Conservation (phyloP, 2,797 vertebrate species). For the Thaleichthys pacificus region DNA sequence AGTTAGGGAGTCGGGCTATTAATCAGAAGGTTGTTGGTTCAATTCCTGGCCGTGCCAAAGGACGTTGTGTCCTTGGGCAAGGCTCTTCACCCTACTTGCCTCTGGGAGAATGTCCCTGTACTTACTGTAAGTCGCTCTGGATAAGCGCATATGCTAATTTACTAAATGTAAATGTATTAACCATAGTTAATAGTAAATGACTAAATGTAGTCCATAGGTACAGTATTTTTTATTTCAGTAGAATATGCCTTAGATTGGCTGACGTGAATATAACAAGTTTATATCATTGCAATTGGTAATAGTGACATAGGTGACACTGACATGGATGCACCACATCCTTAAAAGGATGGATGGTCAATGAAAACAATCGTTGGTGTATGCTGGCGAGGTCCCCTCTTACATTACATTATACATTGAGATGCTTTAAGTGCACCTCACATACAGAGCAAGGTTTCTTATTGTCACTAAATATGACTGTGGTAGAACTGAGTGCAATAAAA, state of each 20-base stretch:
- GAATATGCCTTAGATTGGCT: conserved; percentile 26
- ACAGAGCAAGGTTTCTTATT: neutral
- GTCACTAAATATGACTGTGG: conserved; percentile 18
- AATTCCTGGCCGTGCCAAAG: no score
- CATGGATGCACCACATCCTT: neutral
- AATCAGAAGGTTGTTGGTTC: no score
- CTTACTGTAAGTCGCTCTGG: no score
- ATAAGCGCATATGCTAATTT: no score
- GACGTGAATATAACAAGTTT: no score
- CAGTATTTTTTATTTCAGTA: neutral
- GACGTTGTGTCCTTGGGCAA: no score
- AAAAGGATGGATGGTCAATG: neutral
- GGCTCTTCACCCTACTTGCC: no score
- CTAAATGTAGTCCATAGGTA: conserved; percentile 11
- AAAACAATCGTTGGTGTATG: conserved; percentile 8
- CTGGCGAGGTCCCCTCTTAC: neutral
- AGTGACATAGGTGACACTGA: conserved; percentile 7
- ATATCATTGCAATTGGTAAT: neutral
- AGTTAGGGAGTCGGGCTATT: no score
- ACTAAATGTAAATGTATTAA: no score
- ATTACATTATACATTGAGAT: neutral
- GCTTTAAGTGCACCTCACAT: neutral
- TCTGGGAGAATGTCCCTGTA: no score
- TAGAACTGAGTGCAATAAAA: conserved; percentile 9
- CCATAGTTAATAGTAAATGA: no score